Conservation (phyloP, 2,797 vertebrate species). For the Carcharodon carcharias region DNA sequence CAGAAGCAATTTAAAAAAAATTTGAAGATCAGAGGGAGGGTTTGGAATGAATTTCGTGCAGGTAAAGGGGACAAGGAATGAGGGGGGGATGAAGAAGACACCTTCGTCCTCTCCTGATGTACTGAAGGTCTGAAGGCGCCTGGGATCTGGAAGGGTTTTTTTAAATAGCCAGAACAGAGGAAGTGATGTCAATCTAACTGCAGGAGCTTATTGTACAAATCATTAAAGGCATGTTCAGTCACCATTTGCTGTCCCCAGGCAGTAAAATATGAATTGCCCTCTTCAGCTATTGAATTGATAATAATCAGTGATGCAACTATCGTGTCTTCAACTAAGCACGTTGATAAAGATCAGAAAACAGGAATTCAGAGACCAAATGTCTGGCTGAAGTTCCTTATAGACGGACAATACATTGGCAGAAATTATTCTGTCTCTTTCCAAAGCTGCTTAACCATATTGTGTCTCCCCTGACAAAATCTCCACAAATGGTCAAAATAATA, state of each 20-base stretch:
- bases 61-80: not conserved
- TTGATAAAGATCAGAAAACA: not conserved
- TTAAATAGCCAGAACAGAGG: constrained; percentile 1
- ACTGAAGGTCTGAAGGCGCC: not conserved
- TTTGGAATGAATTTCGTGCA: not conserved
- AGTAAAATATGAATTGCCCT: not conserved
- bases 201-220: not conserved
- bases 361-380: no score
- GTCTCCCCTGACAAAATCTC: not conserved
- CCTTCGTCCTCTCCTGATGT: not conserved
- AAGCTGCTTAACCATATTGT: not conserved
- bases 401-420: not conserved
- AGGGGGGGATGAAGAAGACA: not conserved
- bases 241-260: not conserved
- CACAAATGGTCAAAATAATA: not conserved
- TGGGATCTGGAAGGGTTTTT: not conserved
- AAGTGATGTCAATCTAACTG: constrained; percentile 14
- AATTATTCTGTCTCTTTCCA: not conserved
- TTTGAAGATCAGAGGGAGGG: not conserved
- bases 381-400: not conserved
- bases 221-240: not conserved
- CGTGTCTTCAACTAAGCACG: not conserved
- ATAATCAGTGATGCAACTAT: not conserved
- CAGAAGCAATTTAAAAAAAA: not conserved
- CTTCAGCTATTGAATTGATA: not conserved